phyloP scores from a whole-genome alignment of 2,888 invertebrate genomes.

The Pheosia tremula region DNA sequence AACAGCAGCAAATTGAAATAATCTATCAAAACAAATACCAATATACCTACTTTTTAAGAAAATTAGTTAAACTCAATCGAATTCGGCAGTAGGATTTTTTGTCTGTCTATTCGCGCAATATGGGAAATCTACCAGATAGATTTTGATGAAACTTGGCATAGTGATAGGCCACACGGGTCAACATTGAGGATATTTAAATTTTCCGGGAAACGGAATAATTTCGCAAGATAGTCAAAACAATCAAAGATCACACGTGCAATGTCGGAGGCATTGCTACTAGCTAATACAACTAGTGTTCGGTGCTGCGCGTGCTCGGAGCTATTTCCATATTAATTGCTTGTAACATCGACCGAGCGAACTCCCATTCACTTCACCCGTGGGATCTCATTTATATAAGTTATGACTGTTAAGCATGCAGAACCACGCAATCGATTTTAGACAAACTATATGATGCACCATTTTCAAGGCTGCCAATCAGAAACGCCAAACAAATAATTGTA shows the following conservation, averaged over 20 bases:
- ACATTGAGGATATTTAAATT: too few relatives aligned
- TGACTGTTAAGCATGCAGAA: neutral
- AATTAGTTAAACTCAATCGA: too few relatives aligned
- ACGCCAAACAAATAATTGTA: too few relatives aligned
- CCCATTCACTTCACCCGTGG: neutral
- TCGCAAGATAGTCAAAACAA: too few relatives aligned
- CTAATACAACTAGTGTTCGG: neutral
- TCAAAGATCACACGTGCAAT: too few relatives aligned
- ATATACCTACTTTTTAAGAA: too few relatives aligned
- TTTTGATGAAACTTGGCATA: too few relatives aligned
- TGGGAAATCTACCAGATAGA: too few relatives aligned
- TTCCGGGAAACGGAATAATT: too few relatives aligned
- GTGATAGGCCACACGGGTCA: too few relatives aligned
- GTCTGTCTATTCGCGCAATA: neutral
- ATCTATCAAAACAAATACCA: neutral
- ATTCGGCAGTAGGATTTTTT: too few relatives aligned
- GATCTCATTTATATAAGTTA: neutral
- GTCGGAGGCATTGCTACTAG: too few relatives aligned
- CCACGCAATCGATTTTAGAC: neutral
- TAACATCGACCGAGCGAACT: neutral
- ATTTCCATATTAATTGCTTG: conserved; percentile 1
- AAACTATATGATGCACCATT: neutral
- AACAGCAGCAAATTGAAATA: conserved; percentile 1
- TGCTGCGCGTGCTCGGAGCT: neutral
- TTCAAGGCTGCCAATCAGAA: neutral